Evolutionary conservation across 2,888 invertebrate species (phyloP).

Genomic region (Drosophila kuntzei): DNA sequence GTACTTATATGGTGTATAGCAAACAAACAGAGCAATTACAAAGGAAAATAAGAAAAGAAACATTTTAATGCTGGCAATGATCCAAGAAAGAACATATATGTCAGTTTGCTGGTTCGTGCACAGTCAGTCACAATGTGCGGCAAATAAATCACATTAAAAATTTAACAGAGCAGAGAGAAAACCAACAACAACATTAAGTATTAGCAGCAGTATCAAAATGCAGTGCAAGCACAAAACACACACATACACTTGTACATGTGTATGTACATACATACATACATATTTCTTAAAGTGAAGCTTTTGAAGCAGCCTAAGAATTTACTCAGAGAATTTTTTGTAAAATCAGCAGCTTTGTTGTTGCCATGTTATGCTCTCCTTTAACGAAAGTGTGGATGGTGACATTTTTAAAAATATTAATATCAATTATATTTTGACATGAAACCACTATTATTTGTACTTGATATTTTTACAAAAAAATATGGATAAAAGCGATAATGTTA

Average conservation of each 20-base stretch:
- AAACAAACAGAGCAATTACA: slow-evolving; percentile 15
- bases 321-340: background rate
- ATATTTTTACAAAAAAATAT: too few relatives aligned
- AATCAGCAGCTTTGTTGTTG: background rate
- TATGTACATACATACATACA: background rate
- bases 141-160: slow-evolving; percentile 78
- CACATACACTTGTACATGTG: slow-evolving; percentile 21
- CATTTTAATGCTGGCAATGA: slow-evolving; percentile 26
- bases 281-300: slow-evolving; percentile 17
- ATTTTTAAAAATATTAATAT: too few relatives aligned
- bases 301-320: background rate
- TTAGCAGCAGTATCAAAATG: slow-evolving; percentile 38
- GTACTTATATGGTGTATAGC: background rate
- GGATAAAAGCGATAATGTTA: too few relatives aligned
- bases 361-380: background rate
- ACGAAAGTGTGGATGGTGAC: too few relatives aligned
- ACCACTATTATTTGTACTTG: too few relatives aligned
- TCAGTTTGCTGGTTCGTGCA: slow-evolving; percentile 41
- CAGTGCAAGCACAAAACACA: slow-evolving; percentile 25
- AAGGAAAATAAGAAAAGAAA: slow-evolving; percentile 20
- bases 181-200: slow-evolving; percentile 24
- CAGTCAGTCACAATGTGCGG: slow-evolving; percentile 53
- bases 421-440: too few relatives aligned
- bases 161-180: slow-evolving; percentile 57
- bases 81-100: slow-evolving; percentile 28